Conservation (phyloP, 1,140 invertebrate genomes). For the Cecropterus lyciades region DNA sequence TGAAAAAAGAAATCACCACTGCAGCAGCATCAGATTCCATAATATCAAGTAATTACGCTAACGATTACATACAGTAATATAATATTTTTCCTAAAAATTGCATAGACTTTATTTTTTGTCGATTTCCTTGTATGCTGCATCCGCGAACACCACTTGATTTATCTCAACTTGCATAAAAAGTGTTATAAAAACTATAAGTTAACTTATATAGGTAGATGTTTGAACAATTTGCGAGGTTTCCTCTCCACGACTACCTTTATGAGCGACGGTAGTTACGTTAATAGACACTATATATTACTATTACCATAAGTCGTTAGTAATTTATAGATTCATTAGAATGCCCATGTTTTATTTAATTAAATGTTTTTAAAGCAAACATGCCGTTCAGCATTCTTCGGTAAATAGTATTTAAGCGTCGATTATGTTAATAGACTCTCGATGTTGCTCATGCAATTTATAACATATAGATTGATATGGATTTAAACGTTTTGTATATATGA, state of each 20-base stretch:
- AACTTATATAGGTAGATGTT: slow-evolving; percentile 24
- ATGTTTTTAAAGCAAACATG: slow-evolving; percentile 31
- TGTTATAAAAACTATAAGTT: slow-evolving; percentile 13
- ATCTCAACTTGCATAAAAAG: slow-evolving; percentile 21
- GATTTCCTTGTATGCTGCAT: slow-evolving; percentile 18
- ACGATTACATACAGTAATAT: neutral
- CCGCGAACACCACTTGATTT: slow-evolving; percentile 7
- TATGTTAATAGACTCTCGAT: slow-evolving; percentile 29
- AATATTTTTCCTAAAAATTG: slow-evolving; percentile 18
- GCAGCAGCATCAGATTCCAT: too few relatives aligned
- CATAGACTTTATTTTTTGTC: slow-evolving; percentile 15
- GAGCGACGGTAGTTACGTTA: slow-evolving; percentile 22
- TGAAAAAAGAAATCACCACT: too few relatives aligned
- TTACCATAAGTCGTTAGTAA: slow-evolving; percentile 35
- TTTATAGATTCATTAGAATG: slow-evolving; percentile 38
- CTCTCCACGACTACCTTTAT: slow-evolving; percentile 24
- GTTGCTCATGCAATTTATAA: slow-evolving; percentile 15
- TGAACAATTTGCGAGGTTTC: slow-evolving; percentile 27
- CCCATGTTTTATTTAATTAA: slow-evolving; percentile 37
- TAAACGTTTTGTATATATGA: slow-evolving; percentile 4
- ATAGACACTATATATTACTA: slow-evolving; percentile 29
- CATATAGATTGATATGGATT: slow-evolving; percentile 14
- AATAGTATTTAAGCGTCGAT: slow-evolving; percentile 28
- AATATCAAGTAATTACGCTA: too few relatives aligned
- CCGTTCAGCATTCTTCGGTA: slow-evolving; percentile 30